phyloP scores from a whole-genome alignment of 2,113 vertebrate genomes.

The human (Homo sapiens) region DNA sequence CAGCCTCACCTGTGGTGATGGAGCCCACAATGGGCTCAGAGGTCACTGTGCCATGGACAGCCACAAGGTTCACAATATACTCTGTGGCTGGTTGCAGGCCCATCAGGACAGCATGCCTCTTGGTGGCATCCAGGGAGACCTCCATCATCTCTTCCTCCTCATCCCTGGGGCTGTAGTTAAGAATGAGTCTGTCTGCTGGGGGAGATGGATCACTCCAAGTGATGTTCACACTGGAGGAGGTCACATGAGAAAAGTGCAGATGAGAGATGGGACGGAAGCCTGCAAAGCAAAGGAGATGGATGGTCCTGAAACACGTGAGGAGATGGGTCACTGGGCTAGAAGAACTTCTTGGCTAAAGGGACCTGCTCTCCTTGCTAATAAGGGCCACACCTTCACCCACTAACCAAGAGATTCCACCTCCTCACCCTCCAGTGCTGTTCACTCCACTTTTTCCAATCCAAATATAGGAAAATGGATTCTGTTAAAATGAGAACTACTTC shows the following conservation, averaged over 20 bases:
- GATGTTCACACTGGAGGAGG: constrained; percentile 91
- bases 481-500: neutral
- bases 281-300: constrained; percentile 80
- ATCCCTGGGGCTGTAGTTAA: constrained; percentile 89
- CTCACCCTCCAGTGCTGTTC: neutral
- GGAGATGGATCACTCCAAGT: constrained; percentile 96
- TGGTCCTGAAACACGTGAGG: neutral
- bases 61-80: constrained; percentile 93
- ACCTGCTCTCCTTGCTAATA: neutral
- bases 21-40: constrained; percentile 93
- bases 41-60: constrained; percentile 90
- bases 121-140: constrained; percentile 91
- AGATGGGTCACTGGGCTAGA: rapidly evolving
- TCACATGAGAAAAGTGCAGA: constrained; percentile 95
- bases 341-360: neutral
- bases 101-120: constrained; percentile 88
- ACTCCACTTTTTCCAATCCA: neutral
- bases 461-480: neutral
- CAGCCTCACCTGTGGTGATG: constrained; percentile 92
- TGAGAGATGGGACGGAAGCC: constrained; percentile 96
- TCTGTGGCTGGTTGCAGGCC: constrained; percentile 91
- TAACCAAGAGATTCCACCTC: neutral
- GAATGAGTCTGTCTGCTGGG: constrained; percentile 92
- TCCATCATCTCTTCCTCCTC: constrained; percentile 88
- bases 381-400: neutral